Evolutionary conservation across 1,140 invertebrate genomes (phyloP), one percentile per base, ranked within the genome.

Genomic region (Drosophila simulans): DNA sequence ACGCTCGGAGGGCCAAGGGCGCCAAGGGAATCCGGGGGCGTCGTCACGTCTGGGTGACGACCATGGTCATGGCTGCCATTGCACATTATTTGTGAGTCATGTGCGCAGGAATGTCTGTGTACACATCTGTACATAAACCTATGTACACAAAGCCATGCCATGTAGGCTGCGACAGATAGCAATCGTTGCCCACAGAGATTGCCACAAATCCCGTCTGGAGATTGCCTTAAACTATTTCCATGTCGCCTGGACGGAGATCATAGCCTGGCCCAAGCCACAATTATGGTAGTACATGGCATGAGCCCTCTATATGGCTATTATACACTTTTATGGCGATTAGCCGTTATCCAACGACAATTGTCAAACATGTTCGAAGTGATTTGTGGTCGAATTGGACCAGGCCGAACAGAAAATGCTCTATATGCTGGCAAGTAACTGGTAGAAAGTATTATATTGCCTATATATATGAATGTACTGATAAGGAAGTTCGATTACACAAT

Each of bases 51-150:
- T 75, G 74, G 22, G 31, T 53, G 52, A 60, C 43, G 73, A 64
- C 73, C 73, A 77, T 77, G 73, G 63, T 65, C 66, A 49, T 74
- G 31, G 31, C 31, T 31, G 49, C 42, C 66, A 39, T 64, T 64
- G 57, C 70, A 74, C 69, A 74, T 55, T 64, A 73, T 56, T 74
- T 73, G 64, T 74, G 71, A 74, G 39, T 74, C 71, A 74, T 73
- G 49, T 56, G 68, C 40, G 68, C 40, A 69, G 37, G 66, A 70
- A 70, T 70, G 64, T 70, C 66, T 35, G 35, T 17, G 63, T 39
- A 40, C 34, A 46, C 22, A 31, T 35, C 43, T 25, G 62, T 39
- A 49, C 34, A 55, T 34, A 31, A 22, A 35, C 12, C 31, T 60
- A 45, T 34, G 51, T 66, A 45, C 49, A 31, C 22, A 53, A 12